Evolutionary conservation across 2,113 vertebrate genomes (phyloP).

Genomic region (Crotalus tigris): DNA sequence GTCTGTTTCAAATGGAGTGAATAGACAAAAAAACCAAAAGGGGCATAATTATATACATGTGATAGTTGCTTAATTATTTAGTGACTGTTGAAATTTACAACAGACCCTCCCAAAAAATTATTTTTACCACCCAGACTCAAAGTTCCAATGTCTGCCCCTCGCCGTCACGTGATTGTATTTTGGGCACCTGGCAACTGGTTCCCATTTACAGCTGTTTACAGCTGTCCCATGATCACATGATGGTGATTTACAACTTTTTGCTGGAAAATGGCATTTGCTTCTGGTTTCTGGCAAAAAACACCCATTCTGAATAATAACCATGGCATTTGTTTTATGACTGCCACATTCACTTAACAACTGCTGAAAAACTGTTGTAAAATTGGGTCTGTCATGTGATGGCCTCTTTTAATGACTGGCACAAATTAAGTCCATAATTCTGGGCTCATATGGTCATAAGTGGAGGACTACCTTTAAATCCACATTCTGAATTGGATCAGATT

Average conservation of each 20-base stretch:
- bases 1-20: slow-evolving; percentile 47
- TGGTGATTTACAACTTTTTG: neutral
- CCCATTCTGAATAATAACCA: neutral
- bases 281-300: neutral
- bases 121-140: too few species aligned
- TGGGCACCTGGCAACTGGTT: too few species aligned
- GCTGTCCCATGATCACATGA: too few species aligned
- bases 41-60: slow-evolving; percentile 11
- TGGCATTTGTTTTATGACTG: neutral
- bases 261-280: neutral
- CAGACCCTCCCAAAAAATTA: too few species aligned
- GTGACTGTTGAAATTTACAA: too few species aligned
- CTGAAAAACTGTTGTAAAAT: neutral
- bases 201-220: too few species aligned
- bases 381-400: neutral
- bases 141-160: too few species aligned
- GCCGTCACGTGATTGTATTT: too few species aligned
- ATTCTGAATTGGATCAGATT: slow-evolving; percentile 33
- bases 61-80: too few species aligned
- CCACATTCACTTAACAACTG: neutral
- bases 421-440: neutral
- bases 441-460: neutral
- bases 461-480: neutral
- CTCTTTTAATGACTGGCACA: neutral
- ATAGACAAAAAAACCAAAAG: slow-evolving; percentile 51